Base-by-base conservation (phyloP, 2,113 vertebrate genomes). In the Furnarius figulus region DNA sequence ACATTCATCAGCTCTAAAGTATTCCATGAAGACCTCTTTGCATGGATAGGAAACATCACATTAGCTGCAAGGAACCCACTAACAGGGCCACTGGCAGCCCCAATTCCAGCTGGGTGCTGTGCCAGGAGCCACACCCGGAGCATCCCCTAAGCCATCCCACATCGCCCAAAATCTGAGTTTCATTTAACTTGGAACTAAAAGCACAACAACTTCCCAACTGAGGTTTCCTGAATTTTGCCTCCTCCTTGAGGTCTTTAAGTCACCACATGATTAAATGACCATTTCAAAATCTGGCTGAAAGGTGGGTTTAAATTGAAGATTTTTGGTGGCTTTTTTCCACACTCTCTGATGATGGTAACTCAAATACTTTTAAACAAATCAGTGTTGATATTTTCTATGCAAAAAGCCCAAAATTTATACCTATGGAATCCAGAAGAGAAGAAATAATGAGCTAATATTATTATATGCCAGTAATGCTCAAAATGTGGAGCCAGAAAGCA, bases 41-140 rank as follows among this genome's bases (percentile, higher is more conserved):
- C 74, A 67, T 0, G 2, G 14, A 71, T 1, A 23, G 70, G 47
- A 81, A 71, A 30, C 0, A 1, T 10, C 0, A 0, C 10, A 13
- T 17, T 14, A 47, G 46, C 77, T 66, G 50, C 42, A 42, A 62
- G 40, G 33, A 35, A 59, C 61, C 24, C 77, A 30, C 7, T 18
- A n/a, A 33, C 40, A 37, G 0, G 2, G 28, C 19, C 37, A 30
- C 72, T 28, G 49, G 59, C 49, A 52, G 9, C 0, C 0, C 55
- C 59, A 27, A n/a, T 62, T 42, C 52, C 31, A 12, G 39, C 10
- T 3, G 15, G 53, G 18, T 25, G 20, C 28, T 6, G 13, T 0
- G 3, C n/a, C 31, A 23, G 33, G 11, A 76, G 24, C 33, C 21
- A 4, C 1, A 72, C 49, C 31, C 12, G 44, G 9, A 83, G 21